Evolutionary conservation across 1,140 invertebrate species (phyloP).

Genomic region (Brachionus rotundiformis): DNA sequence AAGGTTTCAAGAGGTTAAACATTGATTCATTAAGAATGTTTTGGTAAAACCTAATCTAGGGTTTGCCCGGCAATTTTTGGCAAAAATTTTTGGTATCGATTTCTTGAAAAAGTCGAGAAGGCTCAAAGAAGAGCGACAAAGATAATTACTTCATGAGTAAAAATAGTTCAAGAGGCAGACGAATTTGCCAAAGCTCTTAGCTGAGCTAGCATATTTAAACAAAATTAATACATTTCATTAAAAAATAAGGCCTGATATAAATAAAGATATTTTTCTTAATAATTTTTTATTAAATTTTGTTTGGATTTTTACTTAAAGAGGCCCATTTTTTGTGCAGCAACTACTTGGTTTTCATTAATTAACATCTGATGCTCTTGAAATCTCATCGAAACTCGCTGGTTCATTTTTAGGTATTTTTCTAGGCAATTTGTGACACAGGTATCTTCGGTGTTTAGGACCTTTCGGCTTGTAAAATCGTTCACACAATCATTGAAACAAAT

Average conservation of each 20-base stretch:
- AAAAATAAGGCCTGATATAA: not conserved
- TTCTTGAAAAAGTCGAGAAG: no score
- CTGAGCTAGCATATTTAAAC: no score
- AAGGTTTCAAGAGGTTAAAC: no score
- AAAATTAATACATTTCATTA: not conserved
- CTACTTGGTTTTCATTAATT: conserved; percentile 71
- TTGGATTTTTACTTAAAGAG: conserved; percentile 49
- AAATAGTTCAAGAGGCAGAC: no score
- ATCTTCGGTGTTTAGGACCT: conserved; percentile 77
- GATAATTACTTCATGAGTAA: no score
- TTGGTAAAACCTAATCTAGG: no score
- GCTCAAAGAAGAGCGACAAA: no score
- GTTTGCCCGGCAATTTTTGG: no score
- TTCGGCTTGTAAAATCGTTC: conserved; percentile 83
- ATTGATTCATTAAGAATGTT: no score
- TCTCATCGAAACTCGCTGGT: conserved; percentile 84
- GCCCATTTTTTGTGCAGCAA: conserved; percentile 50
- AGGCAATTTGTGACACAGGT: conserved; percentile 86
- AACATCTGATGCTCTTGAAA: conserved; percentile 93
- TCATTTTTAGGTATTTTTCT: conserved; percentile 91
- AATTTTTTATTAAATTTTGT: not conserved
- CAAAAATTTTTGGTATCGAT: no score
- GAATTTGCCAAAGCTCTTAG: no score
- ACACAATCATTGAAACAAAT: conserved; percentile 88
- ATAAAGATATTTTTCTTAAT: not conserved